Conservation (phyloP, 2,797 vertebrate species). For the Sarcoramphus papa region DNA sequence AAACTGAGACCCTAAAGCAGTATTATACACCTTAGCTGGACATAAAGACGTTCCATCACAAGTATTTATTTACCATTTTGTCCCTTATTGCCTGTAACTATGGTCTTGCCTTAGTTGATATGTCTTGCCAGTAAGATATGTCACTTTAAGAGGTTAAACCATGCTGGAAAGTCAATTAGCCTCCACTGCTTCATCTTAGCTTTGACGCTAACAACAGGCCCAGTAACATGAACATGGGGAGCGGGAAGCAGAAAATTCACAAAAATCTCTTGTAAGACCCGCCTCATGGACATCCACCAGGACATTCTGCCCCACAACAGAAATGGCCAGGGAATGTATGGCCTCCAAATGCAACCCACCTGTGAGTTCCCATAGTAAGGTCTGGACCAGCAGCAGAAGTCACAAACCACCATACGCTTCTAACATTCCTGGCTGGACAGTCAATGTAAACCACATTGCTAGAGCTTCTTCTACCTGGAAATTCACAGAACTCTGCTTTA, state of each 20-base stretch:
- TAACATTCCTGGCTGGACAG: neutral
- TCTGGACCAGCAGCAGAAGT: neutral
- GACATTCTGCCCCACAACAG: neutral
- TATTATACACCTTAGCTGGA: neutral
- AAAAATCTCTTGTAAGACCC: neutral
- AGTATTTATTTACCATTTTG: neutral
- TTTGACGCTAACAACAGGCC: neutral
- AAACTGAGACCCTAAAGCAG: neutral
- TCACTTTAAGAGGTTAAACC: neutral
- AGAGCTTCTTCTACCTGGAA: neutral
- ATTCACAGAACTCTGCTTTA: neutral
- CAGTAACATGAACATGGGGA: neutral
- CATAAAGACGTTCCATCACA: neutral
- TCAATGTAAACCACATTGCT: neutral
- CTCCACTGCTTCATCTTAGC: neutral
- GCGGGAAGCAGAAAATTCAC: neutral
- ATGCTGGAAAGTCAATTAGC: neutral
- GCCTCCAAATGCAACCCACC: neutral
- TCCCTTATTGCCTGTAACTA: neutral
- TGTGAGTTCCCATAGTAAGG: neutral
- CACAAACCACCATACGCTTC: neutral
- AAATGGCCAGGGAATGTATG: neutral
- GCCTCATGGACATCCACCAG: neutral
- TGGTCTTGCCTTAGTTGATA: neutral
- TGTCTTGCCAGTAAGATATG: neutral